These are phyloP conservation scores for Drosophila obscura DNA, from an alignment of 1,140 invertebrate genomes.

Conservation along the genomic window DNA sequence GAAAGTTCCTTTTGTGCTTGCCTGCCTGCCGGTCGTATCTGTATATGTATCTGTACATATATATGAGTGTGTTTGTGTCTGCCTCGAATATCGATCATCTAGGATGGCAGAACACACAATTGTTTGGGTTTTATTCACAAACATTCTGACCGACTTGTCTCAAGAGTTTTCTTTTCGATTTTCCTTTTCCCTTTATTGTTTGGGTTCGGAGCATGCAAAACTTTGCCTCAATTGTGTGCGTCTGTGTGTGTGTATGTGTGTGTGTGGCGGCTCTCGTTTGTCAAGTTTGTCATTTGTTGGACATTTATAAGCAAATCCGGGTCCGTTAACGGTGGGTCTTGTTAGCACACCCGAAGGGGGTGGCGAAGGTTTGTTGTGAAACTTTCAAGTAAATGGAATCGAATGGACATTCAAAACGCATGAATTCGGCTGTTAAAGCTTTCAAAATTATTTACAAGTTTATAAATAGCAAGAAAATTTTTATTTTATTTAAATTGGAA, in stretches of 20 bases:
- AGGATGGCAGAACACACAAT: conserved; percentile 38
- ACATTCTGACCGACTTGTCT: conserved; percentile 56
- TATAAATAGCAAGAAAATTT: conserved; percentile 38
- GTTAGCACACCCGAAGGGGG: conserved; percentile 53
- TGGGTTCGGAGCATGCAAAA: conserved; percentile 48
- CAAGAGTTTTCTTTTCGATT: conserved; percentile 26
- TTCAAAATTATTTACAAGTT: conserved; percentile 70
- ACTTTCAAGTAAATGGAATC: conserved; percentile 71
- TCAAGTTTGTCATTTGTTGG: conserved; percentile 75
- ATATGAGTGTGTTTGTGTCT: conserved; percentile 14
- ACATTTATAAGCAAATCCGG: conserved; percentile 77
- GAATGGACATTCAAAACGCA: conserved; percentile 52
- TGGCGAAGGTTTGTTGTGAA: conserved; percentile 35
- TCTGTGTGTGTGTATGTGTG: not conserved
- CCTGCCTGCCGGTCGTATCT: not conserved
- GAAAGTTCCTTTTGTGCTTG: conserved; percentile 63
- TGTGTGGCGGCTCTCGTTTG: conserved; percentile 22
- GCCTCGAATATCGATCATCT: conserved; percentile 68
- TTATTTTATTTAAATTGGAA: conserved; percentile 29
- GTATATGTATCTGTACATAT: conserved; percentile 3
- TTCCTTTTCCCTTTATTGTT: conserved; percentile 15
- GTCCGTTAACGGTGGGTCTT: conserved; percentile 42
- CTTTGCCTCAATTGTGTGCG: conserved; percentile 46
- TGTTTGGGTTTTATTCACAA: conserved; percentile 51
- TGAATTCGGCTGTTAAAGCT: conserved; percentile 63